Evolutionary conservation across 2,113 vertebrate genomes (phyloP).

Genomic region (Paramormyrops kingsleyae): DNA sequence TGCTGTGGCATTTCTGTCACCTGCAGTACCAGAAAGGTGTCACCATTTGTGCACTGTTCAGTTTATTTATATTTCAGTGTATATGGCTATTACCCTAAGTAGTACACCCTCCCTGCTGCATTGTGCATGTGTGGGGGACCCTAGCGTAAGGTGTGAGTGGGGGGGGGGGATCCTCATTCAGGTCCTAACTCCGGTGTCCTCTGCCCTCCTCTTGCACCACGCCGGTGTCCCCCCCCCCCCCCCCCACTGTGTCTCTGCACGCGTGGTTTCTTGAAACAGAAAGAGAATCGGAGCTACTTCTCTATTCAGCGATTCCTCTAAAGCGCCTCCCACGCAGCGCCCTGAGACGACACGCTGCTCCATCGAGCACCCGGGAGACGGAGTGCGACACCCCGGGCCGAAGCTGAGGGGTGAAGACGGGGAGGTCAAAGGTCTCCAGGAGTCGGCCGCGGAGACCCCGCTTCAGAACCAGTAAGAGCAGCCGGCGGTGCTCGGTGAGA

Average conservation of each 20-base stretch:
- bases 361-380: constrained; percentile 17
- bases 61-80: neutral
- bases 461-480: neutral
- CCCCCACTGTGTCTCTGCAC: neutral
- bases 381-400: constrained; percentile 18
- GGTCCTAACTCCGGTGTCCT: neutral
- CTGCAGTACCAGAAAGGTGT: neutral
- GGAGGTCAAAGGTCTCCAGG: constrained; percentile 27
- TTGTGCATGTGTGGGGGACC: neutral
- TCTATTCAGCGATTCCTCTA: neutral
- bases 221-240: too few species aligned
- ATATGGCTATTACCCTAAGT: neutral
- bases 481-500: neutral
- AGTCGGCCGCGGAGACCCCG: constrained; percentile 7
- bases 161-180: neutral
- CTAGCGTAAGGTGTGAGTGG: neutral
- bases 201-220: neutral
- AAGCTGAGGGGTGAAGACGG: constrained; percentile 20
- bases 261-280: constrained; percentile 27
- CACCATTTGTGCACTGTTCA: neutral
- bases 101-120: too few species aligned
- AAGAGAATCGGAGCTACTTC: constrained; percentile 7
- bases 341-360: neutral
- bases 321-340: neutral
- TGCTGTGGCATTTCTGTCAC: neutral